These are phyloP conservation scores for Echinarachnius parma DNA, from an alignment of 53 echinoderm and acorn worm genomes.

Conservation along the genomic window DNA sequence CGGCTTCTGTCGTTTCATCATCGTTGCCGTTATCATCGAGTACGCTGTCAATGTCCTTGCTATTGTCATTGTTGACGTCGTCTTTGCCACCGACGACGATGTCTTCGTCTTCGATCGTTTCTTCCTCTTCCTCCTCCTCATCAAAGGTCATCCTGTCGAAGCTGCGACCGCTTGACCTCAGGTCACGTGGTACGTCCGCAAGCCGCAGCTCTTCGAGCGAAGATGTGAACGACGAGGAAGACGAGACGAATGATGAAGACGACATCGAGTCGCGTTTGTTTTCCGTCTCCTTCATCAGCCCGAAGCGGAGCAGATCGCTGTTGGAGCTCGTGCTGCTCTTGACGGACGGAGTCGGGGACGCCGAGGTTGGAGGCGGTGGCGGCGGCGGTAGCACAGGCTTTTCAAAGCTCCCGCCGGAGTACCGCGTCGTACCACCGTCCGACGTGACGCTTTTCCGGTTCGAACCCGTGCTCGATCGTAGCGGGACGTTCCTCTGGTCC, in stretches of 20 bases:
- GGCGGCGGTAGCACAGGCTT: slow-evolving; percentile 36
- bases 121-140: slow-evolving; percentile 23
- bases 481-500: not conserved
- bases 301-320: slow-evolving; percentile 10
- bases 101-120: not conserved
- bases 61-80: not conserved
- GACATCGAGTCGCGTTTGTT: slow-evolving; percentile 42
- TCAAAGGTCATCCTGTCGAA: slow-evolving; percentile 20
- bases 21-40: slow-evolving; percentile 35
- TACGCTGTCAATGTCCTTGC: not conserved
- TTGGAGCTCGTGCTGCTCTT: slow-evolving; percentile 21
- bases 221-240: slow-evolving; percentile 30
- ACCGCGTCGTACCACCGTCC: slow-evolving; percentile 12
- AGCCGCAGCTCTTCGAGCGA: slow-evolving; percentile 34
- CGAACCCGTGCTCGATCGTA: not conserved
- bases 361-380: slow-evolving; percentile 22
- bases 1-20: slow-evolving; percentile 15
- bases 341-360: slow-evolving; percentile 27
- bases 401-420: slow-evolving; percentile 1
- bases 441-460: slow-evolving; percentile 15
- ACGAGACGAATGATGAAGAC: slow-evolving; percentile 31
- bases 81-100: not conserved
- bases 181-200: slow-evolving; percentile 2
- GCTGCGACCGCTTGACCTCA: slow-evolving; percentile 20
- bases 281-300: not conserved